These are phyloP conservation scores for Discoglossus pictus DNA, from an alignment of 2,797 vertebrate genomes.

Conservation along the genomic window DNA sequence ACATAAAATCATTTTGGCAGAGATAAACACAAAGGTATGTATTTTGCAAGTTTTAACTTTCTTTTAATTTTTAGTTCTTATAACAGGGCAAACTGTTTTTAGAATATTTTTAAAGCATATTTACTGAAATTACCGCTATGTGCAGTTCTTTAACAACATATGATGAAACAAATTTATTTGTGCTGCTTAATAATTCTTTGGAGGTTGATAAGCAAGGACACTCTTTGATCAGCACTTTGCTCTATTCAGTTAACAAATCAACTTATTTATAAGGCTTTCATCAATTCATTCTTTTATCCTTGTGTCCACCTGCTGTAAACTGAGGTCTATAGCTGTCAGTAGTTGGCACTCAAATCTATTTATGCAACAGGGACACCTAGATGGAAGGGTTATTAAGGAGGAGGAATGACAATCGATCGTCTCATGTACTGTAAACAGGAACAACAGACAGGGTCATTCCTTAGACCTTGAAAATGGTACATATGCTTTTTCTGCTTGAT, in stretches of 20 bases:
- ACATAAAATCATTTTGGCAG: no score
- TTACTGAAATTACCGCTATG: no score
- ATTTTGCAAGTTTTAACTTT: no score
- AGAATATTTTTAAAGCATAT: no score
- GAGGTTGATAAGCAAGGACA: no score
- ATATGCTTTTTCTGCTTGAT: not conserved
- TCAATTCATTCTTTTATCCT: conserved; percentile 29
- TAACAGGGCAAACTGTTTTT: no score
- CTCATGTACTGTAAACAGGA: conserved; percentile 31
- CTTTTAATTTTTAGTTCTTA: no score
- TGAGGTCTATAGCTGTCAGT: conserved; percentile 30
- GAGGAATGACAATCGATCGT: conserved; percentile 18
- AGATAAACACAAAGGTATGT: no score
- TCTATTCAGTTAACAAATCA: conserved; percentile 12
- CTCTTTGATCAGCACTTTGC: conserved; percentile 31
- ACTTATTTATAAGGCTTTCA: conserved; percentile 22
- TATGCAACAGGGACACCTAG: conserved; percentile 29
- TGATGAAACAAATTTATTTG: no score
- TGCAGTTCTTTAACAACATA: no score
- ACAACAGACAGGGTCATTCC: conserved; percentile 25
- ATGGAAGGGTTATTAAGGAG: conserved; percentile 29
- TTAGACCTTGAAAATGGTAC: conserved; percentile 36
- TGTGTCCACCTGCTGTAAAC: conserved; percentile 39
- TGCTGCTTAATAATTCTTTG: no score
- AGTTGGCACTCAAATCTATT: conserved; percentile 19